phyloP scores from a whole-genome alignment of 2,113 vertebrate genomes.

The Sialia sialis region DNA sequence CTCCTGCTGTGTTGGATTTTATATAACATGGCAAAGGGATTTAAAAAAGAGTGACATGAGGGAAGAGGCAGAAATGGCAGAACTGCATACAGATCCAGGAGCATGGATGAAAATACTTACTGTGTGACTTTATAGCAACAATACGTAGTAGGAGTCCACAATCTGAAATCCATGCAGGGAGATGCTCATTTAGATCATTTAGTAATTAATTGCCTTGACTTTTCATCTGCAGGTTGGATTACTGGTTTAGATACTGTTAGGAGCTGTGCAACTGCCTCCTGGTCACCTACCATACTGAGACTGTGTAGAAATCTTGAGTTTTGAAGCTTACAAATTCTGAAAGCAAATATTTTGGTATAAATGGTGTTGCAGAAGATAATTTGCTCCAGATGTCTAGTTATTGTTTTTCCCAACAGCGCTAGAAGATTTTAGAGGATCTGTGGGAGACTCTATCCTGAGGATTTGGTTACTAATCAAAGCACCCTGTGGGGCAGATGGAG shows the following conservation, averaged over 20 bases:
- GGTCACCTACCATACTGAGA: neutral
- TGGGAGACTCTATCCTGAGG: neutral
- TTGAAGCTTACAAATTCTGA: neutral
- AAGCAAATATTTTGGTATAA: neutral
- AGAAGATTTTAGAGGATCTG: conserved; percentile 17
- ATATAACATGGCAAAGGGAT: neutral
- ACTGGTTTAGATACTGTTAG: neutral
- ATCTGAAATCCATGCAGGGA: neutral
- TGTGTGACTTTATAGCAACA: neutral
- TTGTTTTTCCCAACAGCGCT: conserved; percentile 1
- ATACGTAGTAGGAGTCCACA: neutral
- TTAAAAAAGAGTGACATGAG: neutral
- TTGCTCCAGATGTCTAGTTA: conserved; percentile 11
- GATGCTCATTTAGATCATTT: neutral
- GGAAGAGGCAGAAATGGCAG: neutral
- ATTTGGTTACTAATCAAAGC: conserved; percentile 9
- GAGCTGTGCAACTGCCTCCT: neutral
- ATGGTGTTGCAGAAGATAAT: conserved; percentile 5
- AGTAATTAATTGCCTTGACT: neutral
- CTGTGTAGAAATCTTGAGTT: neutral
- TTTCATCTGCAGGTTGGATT: neutral
- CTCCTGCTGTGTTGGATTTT: neutral
- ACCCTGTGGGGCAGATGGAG: neutral
- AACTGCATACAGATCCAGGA: neutral
- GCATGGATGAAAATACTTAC: neutral